Evolutionary conservation across 1,140 invertebrate genomes (phyloP).

Genomic region (Neodiprion pinetum): DNA sequence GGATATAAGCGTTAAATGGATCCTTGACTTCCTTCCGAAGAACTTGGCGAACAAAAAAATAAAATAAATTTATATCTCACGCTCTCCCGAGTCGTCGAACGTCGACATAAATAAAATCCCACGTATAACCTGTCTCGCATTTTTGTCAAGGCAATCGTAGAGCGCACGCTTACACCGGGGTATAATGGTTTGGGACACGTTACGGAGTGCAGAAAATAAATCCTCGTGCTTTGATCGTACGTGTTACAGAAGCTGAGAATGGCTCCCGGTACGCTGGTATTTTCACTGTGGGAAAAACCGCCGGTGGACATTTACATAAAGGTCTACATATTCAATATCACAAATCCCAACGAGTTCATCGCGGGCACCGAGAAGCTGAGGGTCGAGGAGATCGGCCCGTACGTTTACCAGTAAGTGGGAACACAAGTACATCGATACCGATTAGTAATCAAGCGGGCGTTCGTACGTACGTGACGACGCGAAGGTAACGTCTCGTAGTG

Average conservation of each 20-base stretch:
- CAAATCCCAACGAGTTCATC: conserved; percentile 77
- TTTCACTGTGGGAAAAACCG: conserved; percentile 72
- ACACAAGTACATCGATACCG: conserved; percentile 5
- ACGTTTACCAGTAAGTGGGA: conserved; percentile 79
- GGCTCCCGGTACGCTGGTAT: conserved; percentile 64
- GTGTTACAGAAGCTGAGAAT: conserved; percentile 64
- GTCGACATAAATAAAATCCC: background rate
- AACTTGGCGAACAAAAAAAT: background rate
- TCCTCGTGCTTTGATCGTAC: background rate
- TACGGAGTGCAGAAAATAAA: background rate
- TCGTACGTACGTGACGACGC: background rate
- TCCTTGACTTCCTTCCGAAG: background rate
- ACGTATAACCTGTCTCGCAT: background rate
- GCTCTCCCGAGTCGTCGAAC: background rate
- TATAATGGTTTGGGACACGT: background rate
- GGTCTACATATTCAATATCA: conserved; percentile 86
- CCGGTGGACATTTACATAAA: conserved; percentile 74
- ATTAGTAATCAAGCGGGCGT: background rate
- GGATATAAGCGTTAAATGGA: background rate
- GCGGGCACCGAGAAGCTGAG: conserved; percentile 69
- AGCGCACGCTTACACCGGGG: background rate
- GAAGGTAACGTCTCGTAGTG: background rate
- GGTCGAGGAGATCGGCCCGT: conserved; percentile 83
- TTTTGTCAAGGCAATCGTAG: background rate
- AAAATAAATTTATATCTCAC: background rate